Evolutionary conservation across 2,113 vertebrate genomes (phyloP).

Genomic region (Mesocricetus auratus): DNA sequence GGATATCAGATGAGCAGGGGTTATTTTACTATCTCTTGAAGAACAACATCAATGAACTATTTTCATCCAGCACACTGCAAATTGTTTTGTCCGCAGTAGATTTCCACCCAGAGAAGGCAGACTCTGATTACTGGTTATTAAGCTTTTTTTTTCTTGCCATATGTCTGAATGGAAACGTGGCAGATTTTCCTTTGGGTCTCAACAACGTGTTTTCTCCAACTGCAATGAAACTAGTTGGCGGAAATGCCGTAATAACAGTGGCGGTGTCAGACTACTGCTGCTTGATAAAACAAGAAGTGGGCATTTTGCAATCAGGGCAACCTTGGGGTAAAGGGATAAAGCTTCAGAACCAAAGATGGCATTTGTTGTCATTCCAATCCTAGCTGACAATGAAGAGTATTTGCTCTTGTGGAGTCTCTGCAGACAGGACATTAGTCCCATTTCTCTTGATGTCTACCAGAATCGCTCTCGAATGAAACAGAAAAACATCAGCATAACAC

Average conservation of each 20-base stretch:
- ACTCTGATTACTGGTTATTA: constrained; percentile 81
- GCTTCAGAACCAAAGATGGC: constrained; percentile 48
- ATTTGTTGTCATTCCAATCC: constrained; percentile 36
- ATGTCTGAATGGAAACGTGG: constrained; percentile 76
- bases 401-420: constrained; percentile 52
- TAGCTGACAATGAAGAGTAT: not conserved
- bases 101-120: constrained; percentile 74
- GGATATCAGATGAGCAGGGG: constrained; percentile 77
- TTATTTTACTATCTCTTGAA: constrained; percentile 79
- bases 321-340: constrained; percentile 65
- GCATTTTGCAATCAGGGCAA: constrained; percentile 67
- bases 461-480: constrained; percentile 13
- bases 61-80: constrained; percentile 71
- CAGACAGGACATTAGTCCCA: not conserved
- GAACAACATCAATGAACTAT: constrained; percentile 80
- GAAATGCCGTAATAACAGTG: constrained; percentile 76
- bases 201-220: constrained; percentile 80
- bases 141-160: constrained; percentile 60
- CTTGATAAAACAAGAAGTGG: constrained; percentile 72
- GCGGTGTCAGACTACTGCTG: constrained; percentile 57
- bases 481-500: constrained; percentile 23
- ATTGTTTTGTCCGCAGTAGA: constrained; percentile 79
- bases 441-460: constrained; percentile 27
- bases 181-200: constrained; percentile 78
- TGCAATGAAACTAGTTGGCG: constrained; percentile 72